Conservation (phyloP, 2,888 invertebrate genomes). For the Nomada flava region DNA sequence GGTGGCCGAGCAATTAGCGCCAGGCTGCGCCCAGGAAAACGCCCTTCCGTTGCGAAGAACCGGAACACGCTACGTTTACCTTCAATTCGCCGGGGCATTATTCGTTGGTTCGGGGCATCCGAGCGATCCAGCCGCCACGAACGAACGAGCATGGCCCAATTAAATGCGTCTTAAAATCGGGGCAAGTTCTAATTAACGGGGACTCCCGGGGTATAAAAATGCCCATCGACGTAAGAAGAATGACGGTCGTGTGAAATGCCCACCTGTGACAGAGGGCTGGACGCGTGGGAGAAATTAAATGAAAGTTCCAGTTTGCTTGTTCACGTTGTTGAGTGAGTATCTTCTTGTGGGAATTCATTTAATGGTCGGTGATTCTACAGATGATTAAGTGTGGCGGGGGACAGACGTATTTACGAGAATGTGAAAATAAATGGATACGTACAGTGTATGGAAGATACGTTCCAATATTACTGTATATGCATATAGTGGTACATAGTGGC, state of each 20-base stretch:
- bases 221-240: neutral
- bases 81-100: constrained; percentile 51
- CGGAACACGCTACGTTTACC: constrained; percentile 35
- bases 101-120: constrained; percentile 35
- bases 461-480: too few relatives aligned
- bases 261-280: neutral
- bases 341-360: neutral
- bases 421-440: too few relatives aligned
- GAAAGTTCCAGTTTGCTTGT: neutral
- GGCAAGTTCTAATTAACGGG: neutral
- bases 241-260: constrained; percentile 2
- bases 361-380: neutral
- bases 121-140: neutral
- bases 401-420: too few relatives aligned
- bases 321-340: neutral
- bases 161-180: constrained; percentile 19
- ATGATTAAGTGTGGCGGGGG: neutral
- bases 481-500: too few relatives aligned
- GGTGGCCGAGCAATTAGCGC: constrained; percentile 69
- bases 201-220: neutral
- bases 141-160: constrained; percentile 13
- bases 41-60: constrained; percentile 60
- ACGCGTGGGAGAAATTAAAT: neutral
- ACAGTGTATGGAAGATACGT: too few relatives aligned
- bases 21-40: constrained; percentile 69